Evolutionary conservation across 2,797 vertebrate species (phyloP), one percentile per base, ranked within the genome.

Genomic region (Dendrocincla tyrannina): DNA sequence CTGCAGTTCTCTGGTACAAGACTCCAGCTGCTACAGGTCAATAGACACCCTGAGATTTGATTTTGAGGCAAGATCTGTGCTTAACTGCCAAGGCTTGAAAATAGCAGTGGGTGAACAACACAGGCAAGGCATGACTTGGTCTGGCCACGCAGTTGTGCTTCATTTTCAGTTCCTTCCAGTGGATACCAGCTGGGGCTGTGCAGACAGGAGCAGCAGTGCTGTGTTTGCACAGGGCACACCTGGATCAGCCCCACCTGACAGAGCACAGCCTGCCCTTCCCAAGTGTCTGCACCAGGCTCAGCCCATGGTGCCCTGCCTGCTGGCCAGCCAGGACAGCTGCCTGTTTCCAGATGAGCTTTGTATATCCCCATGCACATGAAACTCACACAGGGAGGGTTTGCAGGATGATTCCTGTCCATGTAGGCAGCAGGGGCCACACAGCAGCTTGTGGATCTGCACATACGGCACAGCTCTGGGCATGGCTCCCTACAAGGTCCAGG

Each of bases 281-380:
- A 3, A 20, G 17, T 16, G 25, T 5, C 67, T 5, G 9, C 3
- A 2, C 15, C 1, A 1, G 20, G 41, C 39, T 50, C 55, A 37
- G 53, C 35, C 56, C 30, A 3, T 3, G 2, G 49, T 5, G 5
- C 20, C 39, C 37, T 19, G n/a, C 22, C 42, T 52, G 33, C 44
- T 2, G 4, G 20, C 0, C 1, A 67, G 63, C 63, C 0, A 0
- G 6, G 56, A 25, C 11, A 52, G 11, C 30, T 0, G 0, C 1
- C 32, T 16, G 8, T 17, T 42, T 32, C 39, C 52, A 27, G 58
- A n/a, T 32, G 44, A 24, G 33, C 79, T 37, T 37, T 1, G 12
- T 3, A 0, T 0, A 25, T 4, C 46, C 25, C 1, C 1, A 17
- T 6, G 13, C 22, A 20, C 27, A 15, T 0, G 2, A 39, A 11